A percentile compares a stretch with the other conserved stretches of the same genome.
Evolutionary conservation across 2,113 vertebrate species (phyloP).

Genomic region (Girardinichthys multiradiatus): DNA sequence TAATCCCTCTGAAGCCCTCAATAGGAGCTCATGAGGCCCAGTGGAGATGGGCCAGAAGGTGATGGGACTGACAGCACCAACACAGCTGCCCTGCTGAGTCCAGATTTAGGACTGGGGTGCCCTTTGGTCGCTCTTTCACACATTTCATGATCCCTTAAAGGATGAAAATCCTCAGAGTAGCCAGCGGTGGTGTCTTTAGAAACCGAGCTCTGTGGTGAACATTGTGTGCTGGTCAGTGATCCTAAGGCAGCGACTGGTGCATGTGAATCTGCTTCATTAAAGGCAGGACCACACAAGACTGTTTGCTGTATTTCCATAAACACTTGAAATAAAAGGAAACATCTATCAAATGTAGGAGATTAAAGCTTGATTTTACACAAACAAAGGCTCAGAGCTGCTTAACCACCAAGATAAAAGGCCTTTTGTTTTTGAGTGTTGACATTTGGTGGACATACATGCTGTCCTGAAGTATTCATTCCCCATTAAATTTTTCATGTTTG

Average conservation of each 20-base stretch:
- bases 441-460: neutral
- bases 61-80: conserved; percentile 77
- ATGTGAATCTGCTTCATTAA: conserved; percentile 65
- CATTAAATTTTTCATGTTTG: neutral
- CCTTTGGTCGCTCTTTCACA: conserved; percentile 26
- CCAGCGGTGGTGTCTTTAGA: conserved; percentile 28
- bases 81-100: conserved; percentile 70
- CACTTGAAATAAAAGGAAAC: conserved; percentile 71
- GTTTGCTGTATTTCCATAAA: conserved; percentile 71
- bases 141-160: conserved; percentile 33
- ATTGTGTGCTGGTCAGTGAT: conserved; percentile 47
- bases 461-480: too few relatives aligned
- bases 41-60: conserved; percentile 68
- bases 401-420: conserved; percentile 50
- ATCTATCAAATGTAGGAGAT: conserved; percentile 70
- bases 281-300: conserved; percentile 78
- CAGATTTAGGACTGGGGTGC: conserved; percentile 16
- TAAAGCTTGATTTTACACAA: conserved; percentile 68
- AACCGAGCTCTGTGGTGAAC: conserved; percentile 37
- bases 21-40: conserved; percentile 55
- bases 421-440: conserved; percentile 48
- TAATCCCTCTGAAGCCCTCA: conserved; percentile 69
- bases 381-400: conserved; percentile 59
- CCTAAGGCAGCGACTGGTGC: conserved; percentile 43
- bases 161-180: conserved; percentile 16